These are phyloP conservation scores for Capreolus pygargus DNA, from an alignment of 2,113 vertebrate species.

Conservation along the genomic window DNA sequence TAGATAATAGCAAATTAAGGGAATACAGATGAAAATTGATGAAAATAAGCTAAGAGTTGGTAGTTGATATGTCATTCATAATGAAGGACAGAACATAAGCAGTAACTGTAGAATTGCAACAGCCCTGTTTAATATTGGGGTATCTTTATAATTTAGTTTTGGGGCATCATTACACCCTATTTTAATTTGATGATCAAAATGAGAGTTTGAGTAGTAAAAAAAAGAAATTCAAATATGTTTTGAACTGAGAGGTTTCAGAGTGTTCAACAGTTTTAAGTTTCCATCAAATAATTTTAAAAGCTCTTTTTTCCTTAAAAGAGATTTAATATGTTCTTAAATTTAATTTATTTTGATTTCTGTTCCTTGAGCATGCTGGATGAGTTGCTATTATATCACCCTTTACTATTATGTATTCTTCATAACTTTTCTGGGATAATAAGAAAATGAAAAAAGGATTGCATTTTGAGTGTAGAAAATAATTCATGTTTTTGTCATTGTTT, in stretches of 20 bases:
- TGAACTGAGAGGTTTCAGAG: not conserved
- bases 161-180: not conserved
- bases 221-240: not conserved
- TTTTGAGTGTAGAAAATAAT: not conserved
- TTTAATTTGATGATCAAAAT: constrained; percentile 5
- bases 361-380: not conserved
- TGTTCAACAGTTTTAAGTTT: not conserved
- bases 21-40: not conserved
- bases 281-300: not conserved
- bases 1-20: not conserved
- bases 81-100: not conserved
- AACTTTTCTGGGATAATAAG: not conserved
- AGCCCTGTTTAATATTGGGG: not conserved
- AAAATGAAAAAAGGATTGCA: not conserved
- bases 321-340: not conserved
- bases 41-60: not conserved
- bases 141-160: not conserved
- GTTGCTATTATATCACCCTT: not conserved
- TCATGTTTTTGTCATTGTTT: not conserved
- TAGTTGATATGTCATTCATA: not conserved
- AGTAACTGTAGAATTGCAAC: not conserved
- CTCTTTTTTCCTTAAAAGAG: not conserved
- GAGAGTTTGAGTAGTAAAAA: not conserved
- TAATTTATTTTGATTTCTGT: not conserved
- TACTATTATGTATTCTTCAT: not conserved